Evolutionary conservation across 2,888 invertebrate species (phyloP).

Genomic region (Pegoplata infirma): DNA sequence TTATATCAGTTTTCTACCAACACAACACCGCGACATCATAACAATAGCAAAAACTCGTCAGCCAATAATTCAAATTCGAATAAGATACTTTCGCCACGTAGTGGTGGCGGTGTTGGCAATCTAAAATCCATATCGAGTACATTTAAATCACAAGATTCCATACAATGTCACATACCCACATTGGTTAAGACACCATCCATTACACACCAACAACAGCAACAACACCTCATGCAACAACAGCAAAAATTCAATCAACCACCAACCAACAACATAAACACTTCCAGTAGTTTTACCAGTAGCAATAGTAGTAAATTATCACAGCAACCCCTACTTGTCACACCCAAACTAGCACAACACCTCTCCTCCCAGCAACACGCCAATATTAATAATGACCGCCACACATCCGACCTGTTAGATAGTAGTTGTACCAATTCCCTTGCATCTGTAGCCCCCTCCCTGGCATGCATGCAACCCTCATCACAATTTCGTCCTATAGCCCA

Average conservation of each 20-base stretch:
- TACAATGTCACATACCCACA: constrained; percentile 77
- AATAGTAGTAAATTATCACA: constrained; percentile 69
- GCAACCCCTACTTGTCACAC: constrained; percentile 74
- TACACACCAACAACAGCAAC: constrained; percentile 72
- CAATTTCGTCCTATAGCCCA: constrained; percentile 79
- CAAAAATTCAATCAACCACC: constrained; percentile 59
- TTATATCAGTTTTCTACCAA: constrained; percentile 79
- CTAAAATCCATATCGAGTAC: constrained; percentile 77
- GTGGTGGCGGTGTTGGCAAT: constrained; percentile 73
- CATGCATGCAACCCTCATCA: constrained; percentile 78
- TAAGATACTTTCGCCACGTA: constrained; percentile 78
- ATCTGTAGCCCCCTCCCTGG: constrained; percentile 72
- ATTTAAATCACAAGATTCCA: constrained; percentile 78
- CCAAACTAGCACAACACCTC: constrained; percentile 70
- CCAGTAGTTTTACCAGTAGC: constrained; percentile 71
- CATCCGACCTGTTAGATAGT: constrained; percentile 70
- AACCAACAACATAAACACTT: constrained; percentile 55
- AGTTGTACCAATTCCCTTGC: constrained; percentile 74
- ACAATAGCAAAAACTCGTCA: constrained; percentile 74
- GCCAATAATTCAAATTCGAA: constrained; percentile 70
- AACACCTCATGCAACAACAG: constrained; percentile 69
- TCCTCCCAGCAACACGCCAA: constrained; percentile 64
- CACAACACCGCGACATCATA: constrained; percentile 79
- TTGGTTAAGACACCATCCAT: constrained; percentile 76
- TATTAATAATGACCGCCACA: constrained; percentile 62